Conservation (phyloP, 2,797 vertebrate genomes). For the Lindbergichthys nudifrons region DNA sequence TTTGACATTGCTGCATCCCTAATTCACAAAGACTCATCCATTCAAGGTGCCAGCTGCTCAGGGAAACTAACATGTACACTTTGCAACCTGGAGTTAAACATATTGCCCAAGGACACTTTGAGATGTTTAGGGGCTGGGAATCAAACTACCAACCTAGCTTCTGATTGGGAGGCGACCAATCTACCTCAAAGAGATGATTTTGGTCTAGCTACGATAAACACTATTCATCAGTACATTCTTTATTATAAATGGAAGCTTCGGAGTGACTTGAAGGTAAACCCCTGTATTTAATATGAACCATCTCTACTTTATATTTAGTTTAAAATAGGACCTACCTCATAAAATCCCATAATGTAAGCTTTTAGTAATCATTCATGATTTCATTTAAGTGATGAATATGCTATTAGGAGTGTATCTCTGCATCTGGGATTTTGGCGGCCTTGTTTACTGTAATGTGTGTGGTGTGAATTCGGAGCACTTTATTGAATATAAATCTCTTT, state of each 20-base stretch:
- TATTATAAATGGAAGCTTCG: not conserved
- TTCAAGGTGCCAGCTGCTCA: too few species aligned
- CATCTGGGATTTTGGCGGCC: slow-evolving; percentile 12
- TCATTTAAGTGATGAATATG: not conserved
- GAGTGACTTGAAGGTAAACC: slow-evolving; percentile 3
- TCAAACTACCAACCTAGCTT: too few species aligned
- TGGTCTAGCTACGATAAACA: not conserved
- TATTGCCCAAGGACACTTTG: too few species aligned
- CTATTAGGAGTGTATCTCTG: not conserved
- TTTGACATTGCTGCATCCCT: too few species aligned
- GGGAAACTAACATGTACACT: too few species aligned
- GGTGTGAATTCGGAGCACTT: slow-evolving; percentile 6
- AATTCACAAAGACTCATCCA: too few species aligned
- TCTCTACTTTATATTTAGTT: not conserved
- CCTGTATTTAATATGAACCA: not conserved
- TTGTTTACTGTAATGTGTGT: slow-evolving; percentile 1
- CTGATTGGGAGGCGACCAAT: too few species aligned
- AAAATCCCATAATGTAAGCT: not conserved
- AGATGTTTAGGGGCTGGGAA: too few species aligned
- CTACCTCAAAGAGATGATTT: too few species aligned
- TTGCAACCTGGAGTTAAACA: too few species aligned
- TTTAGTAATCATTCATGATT: not conserved
- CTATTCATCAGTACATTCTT: not conserved
- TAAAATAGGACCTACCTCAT: not conserved
- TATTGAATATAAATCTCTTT: slow-evolving; percentile 31